Evolutionary conservation across 2,797 vertebrate species (phyloP).

Genomic region (Schizothorax lantsangensis): DNA sequence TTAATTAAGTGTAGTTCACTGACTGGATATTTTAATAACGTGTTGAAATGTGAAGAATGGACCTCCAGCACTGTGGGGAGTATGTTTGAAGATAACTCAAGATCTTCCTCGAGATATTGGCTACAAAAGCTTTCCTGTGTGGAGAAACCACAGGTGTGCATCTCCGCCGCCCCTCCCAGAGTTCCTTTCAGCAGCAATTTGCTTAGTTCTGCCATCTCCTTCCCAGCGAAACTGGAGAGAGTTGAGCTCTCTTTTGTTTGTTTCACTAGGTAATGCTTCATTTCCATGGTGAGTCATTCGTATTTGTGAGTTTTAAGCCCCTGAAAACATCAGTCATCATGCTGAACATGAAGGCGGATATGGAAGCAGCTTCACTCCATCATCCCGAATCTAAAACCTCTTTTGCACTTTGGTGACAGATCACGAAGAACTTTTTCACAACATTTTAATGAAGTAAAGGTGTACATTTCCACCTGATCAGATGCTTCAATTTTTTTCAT

Average conservation of each 20-base stretch:
- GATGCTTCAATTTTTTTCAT: background rate
- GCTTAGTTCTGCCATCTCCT: slow-evolving; percentile 29
- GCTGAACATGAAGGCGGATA: background rate
- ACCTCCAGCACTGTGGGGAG: slow-evolving; percentile 1
- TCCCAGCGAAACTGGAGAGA: background rate
- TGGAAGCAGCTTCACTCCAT: background rate
- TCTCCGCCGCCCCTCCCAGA: slow-evolving; percentile 2
- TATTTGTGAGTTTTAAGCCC: background rate
- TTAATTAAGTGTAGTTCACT: slow-evolving; percentile 20
- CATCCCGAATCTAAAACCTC: background rate
- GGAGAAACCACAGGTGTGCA: slow-evolving; percentile 40
- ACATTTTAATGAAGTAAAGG: background rate
- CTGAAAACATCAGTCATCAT: background rate
- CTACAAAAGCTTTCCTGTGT: slow-evolving; percentile 31
- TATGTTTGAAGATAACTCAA: slow-evolving; percentile 26
- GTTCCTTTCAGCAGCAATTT: slow-evolving; percentile 2
- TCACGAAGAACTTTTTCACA: background rate
- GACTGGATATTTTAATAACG: slow-evolving; percentile 15
- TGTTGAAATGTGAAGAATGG: slow-evolving; percentile 39
- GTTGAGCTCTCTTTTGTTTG: background rate
- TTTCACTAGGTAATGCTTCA: slow-evolving; percentile 19
- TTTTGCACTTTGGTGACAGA: background rate
- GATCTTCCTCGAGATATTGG: slow-evolving; percentile 13
- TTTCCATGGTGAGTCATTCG: slow-evolving; percentile 25
- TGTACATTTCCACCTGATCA: background rate